Percentiles rank a stretch among this genome's conserved stretches.
phyloP scores from a whole-genome alignment of 2,113 vertebrate genomes.

The Carassius carassius region DNA sequence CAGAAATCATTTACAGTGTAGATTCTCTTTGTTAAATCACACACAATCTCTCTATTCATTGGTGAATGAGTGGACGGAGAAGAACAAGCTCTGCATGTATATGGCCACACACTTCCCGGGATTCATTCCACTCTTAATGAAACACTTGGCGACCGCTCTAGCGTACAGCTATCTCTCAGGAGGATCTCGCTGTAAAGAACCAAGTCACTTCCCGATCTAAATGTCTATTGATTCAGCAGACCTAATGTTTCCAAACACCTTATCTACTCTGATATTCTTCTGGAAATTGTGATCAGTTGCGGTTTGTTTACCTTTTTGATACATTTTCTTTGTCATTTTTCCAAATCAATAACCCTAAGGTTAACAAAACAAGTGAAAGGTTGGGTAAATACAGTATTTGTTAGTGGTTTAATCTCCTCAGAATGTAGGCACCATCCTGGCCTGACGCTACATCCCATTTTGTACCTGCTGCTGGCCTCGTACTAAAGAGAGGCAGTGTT shows the following conservation, averaged over 20 bases:
- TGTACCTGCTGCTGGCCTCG: constrained; percentile 21
- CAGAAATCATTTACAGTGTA: too few species aligned
- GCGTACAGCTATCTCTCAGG: background rate
- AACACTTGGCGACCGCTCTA: constrained; percentile 20
- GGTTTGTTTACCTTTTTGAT: background rate
- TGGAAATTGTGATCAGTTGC: background rate
- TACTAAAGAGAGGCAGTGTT: constrained; percentile 52
- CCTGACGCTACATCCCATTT: constrained; percentile 6
- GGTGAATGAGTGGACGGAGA: background rate
- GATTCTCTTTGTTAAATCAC: background rate
- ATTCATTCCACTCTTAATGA: constrained; percentile 1
- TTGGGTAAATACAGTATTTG: background rate
- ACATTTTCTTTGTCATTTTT: background rate
- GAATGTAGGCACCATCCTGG: background rate
- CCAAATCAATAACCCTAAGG: background rate
- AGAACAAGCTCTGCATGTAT: background rate
- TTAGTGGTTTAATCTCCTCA: background rate
- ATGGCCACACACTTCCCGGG: background rate
- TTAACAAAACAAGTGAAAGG: background rate
- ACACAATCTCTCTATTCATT: background rate
- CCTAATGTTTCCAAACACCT: background rate
- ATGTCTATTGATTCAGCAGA: background rate
- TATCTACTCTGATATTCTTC: constrained; percentile 8
- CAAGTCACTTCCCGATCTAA: constrained; percentile 10
- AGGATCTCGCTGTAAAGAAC: background rate